These are phyloP conservation scores for Phoenicopterus ruber DNA, from an alignment of 2,113 vertebrate species.

Conservation along the genomic window DNA sequence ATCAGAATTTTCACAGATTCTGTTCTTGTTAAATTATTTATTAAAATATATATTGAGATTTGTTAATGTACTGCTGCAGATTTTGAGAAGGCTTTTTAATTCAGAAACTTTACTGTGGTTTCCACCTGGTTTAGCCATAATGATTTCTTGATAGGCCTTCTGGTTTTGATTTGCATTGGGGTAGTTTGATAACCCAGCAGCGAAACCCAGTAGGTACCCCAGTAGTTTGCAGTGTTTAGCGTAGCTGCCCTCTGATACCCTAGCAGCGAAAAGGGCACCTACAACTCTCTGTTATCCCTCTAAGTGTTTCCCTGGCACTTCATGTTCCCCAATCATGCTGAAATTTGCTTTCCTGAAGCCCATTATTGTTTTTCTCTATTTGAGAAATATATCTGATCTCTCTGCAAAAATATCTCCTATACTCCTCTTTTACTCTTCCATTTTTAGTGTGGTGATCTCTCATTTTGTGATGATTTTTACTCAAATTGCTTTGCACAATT, in stretches of 20 bases:
- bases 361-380: not conserved
- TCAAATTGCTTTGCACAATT: not conserved
- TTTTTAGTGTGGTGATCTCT: not conserved
- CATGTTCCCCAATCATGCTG: not conserved
- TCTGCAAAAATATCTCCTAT: not conserved
- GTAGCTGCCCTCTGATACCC: not conserved
- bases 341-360: not conserved
- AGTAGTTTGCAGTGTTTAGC: not conserved
- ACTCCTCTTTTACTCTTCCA: not conserved
- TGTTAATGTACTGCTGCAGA: not conserved
- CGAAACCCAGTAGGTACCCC: not conserved
- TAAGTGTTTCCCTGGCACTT: not conserved
- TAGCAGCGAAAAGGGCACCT: not conserved
- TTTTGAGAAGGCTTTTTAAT: not conserved
- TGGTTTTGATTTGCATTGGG: not conserved
- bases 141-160: not conserved
- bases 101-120: not conserved
- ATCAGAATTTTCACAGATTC: not conserved
- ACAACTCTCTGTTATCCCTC: not conserved
- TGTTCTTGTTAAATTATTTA: not conserved
- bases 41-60: not conserved
- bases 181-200: not conserved
- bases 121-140: not conserved
- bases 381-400: not conserved
- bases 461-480: not conserved